These are phyloP conservation scores for Telmatherina bonti DNA, from an alignment of 2,797 vertebrate genomes.

Conservation along the genomic window DNA sequence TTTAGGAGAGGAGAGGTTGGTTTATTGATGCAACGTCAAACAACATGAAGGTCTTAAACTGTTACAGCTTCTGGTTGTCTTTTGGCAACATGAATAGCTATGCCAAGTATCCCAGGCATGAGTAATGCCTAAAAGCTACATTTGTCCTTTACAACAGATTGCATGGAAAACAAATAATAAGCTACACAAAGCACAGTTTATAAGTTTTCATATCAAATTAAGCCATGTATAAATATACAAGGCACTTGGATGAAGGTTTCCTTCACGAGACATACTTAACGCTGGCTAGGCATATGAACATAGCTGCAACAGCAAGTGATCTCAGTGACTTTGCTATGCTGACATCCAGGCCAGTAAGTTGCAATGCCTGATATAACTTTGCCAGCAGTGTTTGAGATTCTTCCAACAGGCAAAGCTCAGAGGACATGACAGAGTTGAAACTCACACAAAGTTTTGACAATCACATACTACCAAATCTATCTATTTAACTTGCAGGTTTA, in stretches of 20 bases:
- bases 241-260: slow-evolving; percentile 13
- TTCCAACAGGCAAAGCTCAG: slow-evolving; percentile 64
- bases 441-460: slow-evolving; percentile 26
- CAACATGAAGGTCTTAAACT: slow-evolving; percentile 56
- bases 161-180: slow-evolving; percentile 48
- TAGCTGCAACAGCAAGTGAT: slow-evolving; percentile 74
- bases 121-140: slow-evolving; percentile 57
- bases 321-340: slow-evolving; percentile 76
- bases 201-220: slow-evolving; percentile 24
- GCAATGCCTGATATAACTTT: slow-evolving; percentile 80
- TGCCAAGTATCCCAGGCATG: slow-evolving; percentile 70
- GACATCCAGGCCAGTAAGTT: slow-evolving; percentile 70
- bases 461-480: background rate
- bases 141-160: slow-evolving; percentile 45
- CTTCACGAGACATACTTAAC: slow-evolving; percentile 14
- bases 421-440: slow-evolving; percentile 59
- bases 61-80: slow-evolving; percentile 60
- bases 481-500: slow-evolving; percentile 22
- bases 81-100: slow-evolving; percentile 71
- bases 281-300: slow-evolving; percentile 50
- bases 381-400: slow-evolving; percentile 82
- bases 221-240: slow-evolving; percentile 13
- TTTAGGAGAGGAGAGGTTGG: slow-evolving; percentile 61
- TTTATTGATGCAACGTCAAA: slow-evolving; percentile 67
- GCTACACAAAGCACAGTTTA: slow-evolving; percentile 23